Evolutionary conservation across 2,888 invertebrate species (phyloP).

Genomic region (Gasteruption jaculator): DNA sequence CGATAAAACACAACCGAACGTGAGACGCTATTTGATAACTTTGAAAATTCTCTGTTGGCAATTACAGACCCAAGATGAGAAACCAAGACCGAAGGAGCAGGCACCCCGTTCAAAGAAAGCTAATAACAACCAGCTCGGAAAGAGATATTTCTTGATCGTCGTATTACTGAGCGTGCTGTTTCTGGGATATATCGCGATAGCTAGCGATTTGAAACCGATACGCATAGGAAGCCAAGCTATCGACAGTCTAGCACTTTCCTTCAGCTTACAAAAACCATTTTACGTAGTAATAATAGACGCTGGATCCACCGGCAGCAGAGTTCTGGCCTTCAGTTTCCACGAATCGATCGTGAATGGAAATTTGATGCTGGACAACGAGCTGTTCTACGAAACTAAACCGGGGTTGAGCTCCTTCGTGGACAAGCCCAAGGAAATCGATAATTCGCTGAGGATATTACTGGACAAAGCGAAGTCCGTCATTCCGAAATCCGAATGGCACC

Average conservation of each 20-base stretch:
- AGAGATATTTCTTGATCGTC: conserved; percentile 29
- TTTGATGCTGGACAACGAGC: conserved; percentile 76
- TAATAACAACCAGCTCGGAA: conserved; percentile 19
- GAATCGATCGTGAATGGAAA: conserved; percentile 62
- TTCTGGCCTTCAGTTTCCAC: conserved; percentile 79
- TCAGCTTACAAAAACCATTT: conserved; percentile 67
- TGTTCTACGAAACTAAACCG: conserved; percentile 81
- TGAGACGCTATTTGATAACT: no score
- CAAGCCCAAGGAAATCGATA: conserved; percentile 73
- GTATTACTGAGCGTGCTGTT: conserved; percentile 31
- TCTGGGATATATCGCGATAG: conserved; percentile 41
- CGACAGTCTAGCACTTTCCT: conserved; percentile 67
- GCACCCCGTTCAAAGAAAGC: conserved; percentile 32
- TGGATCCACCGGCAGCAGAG: conserved; percentile 87
- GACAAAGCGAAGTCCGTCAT: conserved; percentile 74
- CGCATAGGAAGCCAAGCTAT: conserved; percentile 53
- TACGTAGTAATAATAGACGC: conserved; percentile 91
- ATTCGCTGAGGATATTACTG: conserved; percentile 68
- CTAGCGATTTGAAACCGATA: conserved; percentile 35
- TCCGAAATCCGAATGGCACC: conserved; percentile 67
- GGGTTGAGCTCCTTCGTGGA: conserved; percentile 86
- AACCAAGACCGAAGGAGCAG: conserved; percentile 20
- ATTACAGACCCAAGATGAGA: conserved; percentile 30
- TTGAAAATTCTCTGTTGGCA: conserved; percentile 23
- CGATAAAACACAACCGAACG: no score